phyloP scores from a whole-genome alignment of 2,797 vertebrate species.

The Threskiornis aethiopicus region DNA sequence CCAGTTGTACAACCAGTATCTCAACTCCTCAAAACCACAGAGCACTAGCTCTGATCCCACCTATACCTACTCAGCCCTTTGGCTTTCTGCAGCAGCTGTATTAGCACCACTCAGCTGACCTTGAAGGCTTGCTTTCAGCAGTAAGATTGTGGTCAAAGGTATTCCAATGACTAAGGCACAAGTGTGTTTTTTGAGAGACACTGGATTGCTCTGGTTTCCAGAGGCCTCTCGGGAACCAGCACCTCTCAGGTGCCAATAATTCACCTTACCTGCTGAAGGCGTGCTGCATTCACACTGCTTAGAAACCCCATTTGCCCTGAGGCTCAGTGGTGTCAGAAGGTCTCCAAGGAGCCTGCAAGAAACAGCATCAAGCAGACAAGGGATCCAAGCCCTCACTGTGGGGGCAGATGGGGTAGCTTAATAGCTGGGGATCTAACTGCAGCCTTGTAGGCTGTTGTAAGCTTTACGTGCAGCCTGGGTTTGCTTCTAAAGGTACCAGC shows the following conservation, averaged over 20 bases:
- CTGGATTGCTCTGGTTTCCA: neutral
- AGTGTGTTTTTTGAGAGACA: neutral
- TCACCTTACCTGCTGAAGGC: neutral
- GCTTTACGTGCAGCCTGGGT: neutral
- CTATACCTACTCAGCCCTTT: neutral
- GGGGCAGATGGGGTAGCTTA: neutral
- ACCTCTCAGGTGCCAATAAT: neutral
- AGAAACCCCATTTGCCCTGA: neutral
- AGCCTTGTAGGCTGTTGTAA: neutral
- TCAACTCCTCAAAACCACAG: neutral
- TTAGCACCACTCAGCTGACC: neutral
- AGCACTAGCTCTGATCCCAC: neutral
- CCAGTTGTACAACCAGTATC: neutral
- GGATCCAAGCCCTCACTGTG: neutral
- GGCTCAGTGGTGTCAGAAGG: neutral
- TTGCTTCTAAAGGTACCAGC: neutral
- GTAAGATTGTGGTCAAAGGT: neutral
- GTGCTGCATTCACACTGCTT: neutral
- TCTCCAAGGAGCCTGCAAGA: neutral
- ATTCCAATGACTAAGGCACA: neutral
- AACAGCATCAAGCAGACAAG: neutral
- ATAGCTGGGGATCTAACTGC: neutral
- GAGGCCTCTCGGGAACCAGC: neutral
- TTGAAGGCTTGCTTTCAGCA: neutral
- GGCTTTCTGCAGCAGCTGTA: neutral